Evolutionary conservation across 2,888 invertebrate species (phyloP).

Genomic region (Synergus japonicus): DNA sequence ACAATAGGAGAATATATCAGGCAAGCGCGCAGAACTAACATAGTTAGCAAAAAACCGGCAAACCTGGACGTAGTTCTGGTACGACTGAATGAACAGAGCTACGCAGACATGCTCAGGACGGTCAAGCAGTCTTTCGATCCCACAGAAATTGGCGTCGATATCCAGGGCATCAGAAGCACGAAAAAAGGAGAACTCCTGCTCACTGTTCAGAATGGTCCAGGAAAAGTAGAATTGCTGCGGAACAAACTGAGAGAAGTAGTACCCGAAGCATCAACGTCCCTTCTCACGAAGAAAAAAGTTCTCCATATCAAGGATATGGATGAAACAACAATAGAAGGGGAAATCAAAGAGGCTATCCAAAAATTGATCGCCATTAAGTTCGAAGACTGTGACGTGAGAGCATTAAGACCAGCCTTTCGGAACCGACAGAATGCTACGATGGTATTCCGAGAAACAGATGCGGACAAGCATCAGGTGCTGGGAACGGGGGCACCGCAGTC

Average conservation of each 20-base stretch:
- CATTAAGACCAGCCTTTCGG: conserved; percentile 44
- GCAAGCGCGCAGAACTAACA: too few species aligned
- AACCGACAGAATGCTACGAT: neutral
- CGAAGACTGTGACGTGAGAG: conserved; percentile 46
- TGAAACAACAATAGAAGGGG: conserved; percentile 42
- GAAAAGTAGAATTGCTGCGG: conserved; percentile 41
- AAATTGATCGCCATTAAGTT: conserved; percentile 13
- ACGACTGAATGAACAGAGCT: too few species aligned
- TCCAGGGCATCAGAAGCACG: conserved; percentile 12
- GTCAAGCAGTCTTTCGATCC: neutral
- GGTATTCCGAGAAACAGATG: too few species aligned
- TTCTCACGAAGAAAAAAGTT: conserved; percentile 9
- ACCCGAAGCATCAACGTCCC: conserved; percentile 17
- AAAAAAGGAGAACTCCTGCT: conserved; percentile 23
- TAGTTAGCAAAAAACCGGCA: too few species aligned
- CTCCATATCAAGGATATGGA: conserved; percentile 51
- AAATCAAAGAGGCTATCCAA: conserved; percentile 38
- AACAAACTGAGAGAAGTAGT: conserved; percentile 43
- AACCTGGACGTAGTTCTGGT: too few species aligned
- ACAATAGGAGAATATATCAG: too few species aligned
- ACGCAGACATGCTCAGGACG: too few species aligned
- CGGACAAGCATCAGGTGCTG: too few species aligned
- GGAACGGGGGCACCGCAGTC: too few species aligned
- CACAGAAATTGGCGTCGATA: conserved; percentile 36
- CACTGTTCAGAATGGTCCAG: conserved; percentile 36